Evolutionary conservation across 2,797 vertebrate species (phyloP).

Genomic region (Anisognathus igniventris): DNA sequence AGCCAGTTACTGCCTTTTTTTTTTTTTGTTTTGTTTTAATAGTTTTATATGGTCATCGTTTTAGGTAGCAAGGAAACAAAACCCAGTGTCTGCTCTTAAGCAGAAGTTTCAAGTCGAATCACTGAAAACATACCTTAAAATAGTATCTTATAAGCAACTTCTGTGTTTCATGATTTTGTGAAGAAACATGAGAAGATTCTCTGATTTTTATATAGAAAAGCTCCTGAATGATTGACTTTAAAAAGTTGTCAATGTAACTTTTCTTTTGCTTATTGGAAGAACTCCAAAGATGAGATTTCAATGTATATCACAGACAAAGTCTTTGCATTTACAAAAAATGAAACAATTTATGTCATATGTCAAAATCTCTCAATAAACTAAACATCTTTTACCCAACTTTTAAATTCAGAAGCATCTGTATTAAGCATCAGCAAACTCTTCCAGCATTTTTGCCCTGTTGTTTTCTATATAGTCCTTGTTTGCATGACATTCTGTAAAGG

Average conservation of each 20-base stretch:
- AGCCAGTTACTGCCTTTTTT: background rate
- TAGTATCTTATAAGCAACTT: background rate
- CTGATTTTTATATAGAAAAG: background rate
- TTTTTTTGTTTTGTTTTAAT: background rate
- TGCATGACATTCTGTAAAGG: background rate
- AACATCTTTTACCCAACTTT: background rate
- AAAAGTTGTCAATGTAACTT: background rate
- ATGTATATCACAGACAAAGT: background rate
- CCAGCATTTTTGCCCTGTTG: background rate
- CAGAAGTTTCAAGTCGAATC: background rate
- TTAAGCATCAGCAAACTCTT: background rate
- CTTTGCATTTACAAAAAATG: background rate
- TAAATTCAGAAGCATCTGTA: background rate
- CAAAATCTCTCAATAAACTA: background rate
- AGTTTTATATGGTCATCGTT: background rate
- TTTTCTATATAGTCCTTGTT: background rate
- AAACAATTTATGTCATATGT: background rate
- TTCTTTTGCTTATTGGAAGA: background rate
- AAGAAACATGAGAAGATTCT: background rate
- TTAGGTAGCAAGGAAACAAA: background rate
- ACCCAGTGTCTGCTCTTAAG: background rate
- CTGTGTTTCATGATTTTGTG: background rate
- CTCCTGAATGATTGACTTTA: background rate
- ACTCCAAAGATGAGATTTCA: background rate
- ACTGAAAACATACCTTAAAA: background rate